phyloP scores from a whole-genome alignment of 1,140 invertebrate genomes.

The Tenebrio molitor region DNA sequence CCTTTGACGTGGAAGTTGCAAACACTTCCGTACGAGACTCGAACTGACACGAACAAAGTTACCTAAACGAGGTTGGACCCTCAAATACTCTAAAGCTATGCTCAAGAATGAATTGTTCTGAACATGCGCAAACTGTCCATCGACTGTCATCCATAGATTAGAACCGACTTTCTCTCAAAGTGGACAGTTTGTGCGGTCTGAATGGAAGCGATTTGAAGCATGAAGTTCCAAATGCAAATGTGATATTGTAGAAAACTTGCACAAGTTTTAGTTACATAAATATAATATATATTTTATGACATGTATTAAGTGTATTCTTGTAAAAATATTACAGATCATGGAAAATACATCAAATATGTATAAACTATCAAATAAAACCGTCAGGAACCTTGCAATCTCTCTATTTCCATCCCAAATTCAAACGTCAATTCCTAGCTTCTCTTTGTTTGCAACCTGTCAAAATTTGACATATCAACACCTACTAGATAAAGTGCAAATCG shows the following conservation, averaged over 20 bases:
- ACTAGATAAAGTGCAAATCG: no score
- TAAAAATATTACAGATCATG: slow-evolving; percentile 51
- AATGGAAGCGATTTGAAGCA: slow-evolving; percentile 51
- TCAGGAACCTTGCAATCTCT: slow-evolving; percentile 22
- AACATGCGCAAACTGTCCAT: slow-evolving; percentile 28
- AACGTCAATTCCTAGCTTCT: no score
- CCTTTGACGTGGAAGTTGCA: neutral
- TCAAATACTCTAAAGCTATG: slow-evolving; percentile 40
- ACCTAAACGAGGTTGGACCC: slow-evolving; percentile 21
- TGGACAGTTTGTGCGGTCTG: slow-evolving; percentile 14
- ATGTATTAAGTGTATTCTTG: slow-evolving; percentile 64
- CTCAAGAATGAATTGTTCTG: slow-evolving; percentile 37
- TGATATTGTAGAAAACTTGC: slow-evolving; percentile 63
- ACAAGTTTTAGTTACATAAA: slow-evolving; percentile 61
- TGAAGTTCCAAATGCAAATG: slow-evolving; percentile 64
- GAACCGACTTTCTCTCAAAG: slow-evolving; percentile 27
- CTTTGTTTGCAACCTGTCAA: no score
- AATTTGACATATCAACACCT: no score
- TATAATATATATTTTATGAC: slow-evolving; percentile 64
- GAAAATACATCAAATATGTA: slow-evolving; percentile 42
- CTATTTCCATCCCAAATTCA: no score
- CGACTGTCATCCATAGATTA: slow-evolving; percentile 38
- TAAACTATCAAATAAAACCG: slow-evolving; percentile 38
- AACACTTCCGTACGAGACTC: slow-evolving; percentile 18
- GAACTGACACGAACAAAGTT: slow-evolving; percentile 34